Evolutionary conservation across 2,797 vertebrate species (phyloP).

Genomic region (Iguana delicatissima): DNA sequence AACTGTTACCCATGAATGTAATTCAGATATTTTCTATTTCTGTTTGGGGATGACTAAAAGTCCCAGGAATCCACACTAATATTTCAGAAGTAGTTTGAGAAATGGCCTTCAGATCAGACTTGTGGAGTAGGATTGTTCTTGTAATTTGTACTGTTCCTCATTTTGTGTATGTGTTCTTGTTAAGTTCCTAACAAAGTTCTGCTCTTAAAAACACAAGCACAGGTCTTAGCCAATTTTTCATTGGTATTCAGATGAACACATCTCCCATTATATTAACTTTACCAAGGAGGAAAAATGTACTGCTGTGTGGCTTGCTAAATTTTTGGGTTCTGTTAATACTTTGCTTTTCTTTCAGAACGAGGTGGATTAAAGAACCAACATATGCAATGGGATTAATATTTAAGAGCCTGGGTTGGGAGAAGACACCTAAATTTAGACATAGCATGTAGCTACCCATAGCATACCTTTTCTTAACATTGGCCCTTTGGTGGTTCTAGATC

Average conservation of each 20-base stretch:
- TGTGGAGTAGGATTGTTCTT: background rate
- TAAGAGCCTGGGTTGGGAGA: background rate
- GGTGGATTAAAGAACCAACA: background rate
- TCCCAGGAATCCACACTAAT: background rate
- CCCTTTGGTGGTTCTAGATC: background rate
- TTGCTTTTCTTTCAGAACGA: background rate
- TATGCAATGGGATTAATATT: background rate
- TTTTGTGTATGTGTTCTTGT: background rate
- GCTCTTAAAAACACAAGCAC: background rate
- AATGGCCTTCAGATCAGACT: background rate
- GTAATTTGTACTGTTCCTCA: background rate
- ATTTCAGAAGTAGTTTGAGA: conserved; percentile 13
- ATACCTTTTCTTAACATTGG: background rate
- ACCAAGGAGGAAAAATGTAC: background rate
- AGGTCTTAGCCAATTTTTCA: background rate
- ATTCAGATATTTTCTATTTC: background rate
- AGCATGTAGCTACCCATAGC: background rate
- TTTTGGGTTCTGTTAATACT: background rate
- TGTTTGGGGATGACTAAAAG: background rate
- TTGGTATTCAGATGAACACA: background rate
- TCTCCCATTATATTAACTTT: too few species aligned
- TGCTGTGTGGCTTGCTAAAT: background rate
- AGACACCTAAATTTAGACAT: background rate
- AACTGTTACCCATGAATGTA: background rate
- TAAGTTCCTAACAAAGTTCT: background rate